A percentile compares a stretch with the other conserved stretches of the same genome.
These are phyloP conservation scores for Scaeva pyrastri DNA, from an alignment of 2,888 invertebrate species.

Conservation along the genomic window DNA sequence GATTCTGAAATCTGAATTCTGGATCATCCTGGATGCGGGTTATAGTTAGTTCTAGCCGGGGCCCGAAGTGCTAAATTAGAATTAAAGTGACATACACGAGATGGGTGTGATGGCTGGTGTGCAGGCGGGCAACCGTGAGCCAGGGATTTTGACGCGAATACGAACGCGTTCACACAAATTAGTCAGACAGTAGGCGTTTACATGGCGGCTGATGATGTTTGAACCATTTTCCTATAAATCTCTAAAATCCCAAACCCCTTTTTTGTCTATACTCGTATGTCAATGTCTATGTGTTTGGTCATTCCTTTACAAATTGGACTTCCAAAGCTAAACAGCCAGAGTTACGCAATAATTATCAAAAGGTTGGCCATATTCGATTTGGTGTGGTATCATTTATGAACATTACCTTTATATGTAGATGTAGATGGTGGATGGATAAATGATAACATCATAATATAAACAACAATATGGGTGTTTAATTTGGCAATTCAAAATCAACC, in stretches of 20 bases:
- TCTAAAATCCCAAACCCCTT: neutral
- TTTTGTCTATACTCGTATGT: neutral
- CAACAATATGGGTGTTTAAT: slow-evolving; percentile 19
- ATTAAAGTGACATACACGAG: slow-evolving; percentile 58
- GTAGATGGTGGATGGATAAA: slow-evolving; percentile 13
- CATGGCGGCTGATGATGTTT: neutral
- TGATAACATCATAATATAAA: slow-evolving; percentile 14
- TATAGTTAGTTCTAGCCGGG: neutral
- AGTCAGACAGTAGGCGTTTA: slow-evolving; percentile 57
- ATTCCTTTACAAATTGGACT: neutral
- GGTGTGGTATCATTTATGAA: slow-evolving; percentile 29
- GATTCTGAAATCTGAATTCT: too few relatives aligned
- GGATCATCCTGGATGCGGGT: slow-evolving; percentile 9
- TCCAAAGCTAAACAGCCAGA: neutral
- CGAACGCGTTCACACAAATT: slow-evolving; percentile 62
- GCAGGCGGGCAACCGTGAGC: slow-evolving; percentile 40
- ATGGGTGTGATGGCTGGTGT: slow-evolving; percentile 17
- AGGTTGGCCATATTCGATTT: slow-evolving; percentile 18
- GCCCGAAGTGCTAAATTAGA: slow-evolving; percentile 51
- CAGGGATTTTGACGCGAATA: slow-evolving; percentile 44
- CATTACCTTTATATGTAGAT: slow-evolving; percentile 1
- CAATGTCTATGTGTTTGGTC: neutral
- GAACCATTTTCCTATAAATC: neutral
- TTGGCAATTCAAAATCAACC: slow-evolving; percentile 16
- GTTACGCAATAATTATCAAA: slow-evolving; percentile 21